A percentile compares a stretch with the other conserved stretches of the same genome.
Evolutionary conservation across 1,140 invertebrate genomes (phyloP).

Genomic region (Nomia melanderi): DNA sequence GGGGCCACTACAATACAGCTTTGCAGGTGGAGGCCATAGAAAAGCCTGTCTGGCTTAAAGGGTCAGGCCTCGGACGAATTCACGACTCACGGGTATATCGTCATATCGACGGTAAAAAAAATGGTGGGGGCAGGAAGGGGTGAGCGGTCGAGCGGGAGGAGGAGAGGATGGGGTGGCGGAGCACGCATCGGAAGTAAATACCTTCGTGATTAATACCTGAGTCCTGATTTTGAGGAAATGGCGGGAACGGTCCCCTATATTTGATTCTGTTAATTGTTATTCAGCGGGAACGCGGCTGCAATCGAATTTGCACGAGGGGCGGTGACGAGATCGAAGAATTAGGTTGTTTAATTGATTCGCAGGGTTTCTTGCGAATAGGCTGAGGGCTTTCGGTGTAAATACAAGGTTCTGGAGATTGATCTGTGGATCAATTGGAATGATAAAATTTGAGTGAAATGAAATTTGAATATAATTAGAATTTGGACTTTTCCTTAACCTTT

Average conservation of each 20-base stretch:
- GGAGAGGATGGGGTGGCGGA: background rate
- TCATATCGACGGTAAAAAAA: slow-evolving; percentile 16
- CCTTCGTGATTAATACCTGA: slow-evolving; percentile 25
- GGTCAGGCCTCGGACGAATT: slow-evolving; percentile 69
- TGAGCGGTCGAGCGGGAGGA: background rate
- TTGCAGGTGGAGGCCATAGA: slow-evolving; percentile 74
- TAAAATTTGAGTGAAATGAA: too few species aligned
- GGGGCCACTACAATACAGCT: slow-evolving; percentile 69
- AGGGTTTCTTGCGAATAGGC: too few species aligned
- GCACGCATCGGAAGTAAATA: slow-evolving; percentile 28
- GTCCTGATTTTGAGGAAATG: slow-evolving; percentile 12
- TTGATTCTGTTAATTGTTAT: background rate
- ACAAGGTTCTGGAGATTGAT: too few species aligned
- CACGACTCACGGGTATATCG: slow-evolving; percentile 41
- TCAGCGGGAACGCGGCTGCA: background rate
- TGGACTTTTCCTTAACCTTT: too few species aligned
- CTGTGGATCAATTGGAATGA: too few species aligned
- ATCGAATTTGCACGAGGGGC: too few species aligned
- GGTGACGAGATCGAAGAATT: too few species aligned
- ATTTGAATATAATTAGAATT: too few species aligned
- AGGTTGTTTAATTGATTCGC: too few species aligned
- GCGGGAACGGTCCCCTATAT: too few species aligned
- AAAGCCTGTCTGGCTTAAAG: slow-evolving; percentile 78
- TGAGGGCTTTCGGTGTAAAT: too few species aligned
- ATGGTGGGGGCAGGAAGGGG: too few species aligned